Evolutionary conservation across 2,888 invertebrate genomes (phyloP), one percentile per base, ranked within the genome.

Genomic region (Napeogenes inachia): DNA sequence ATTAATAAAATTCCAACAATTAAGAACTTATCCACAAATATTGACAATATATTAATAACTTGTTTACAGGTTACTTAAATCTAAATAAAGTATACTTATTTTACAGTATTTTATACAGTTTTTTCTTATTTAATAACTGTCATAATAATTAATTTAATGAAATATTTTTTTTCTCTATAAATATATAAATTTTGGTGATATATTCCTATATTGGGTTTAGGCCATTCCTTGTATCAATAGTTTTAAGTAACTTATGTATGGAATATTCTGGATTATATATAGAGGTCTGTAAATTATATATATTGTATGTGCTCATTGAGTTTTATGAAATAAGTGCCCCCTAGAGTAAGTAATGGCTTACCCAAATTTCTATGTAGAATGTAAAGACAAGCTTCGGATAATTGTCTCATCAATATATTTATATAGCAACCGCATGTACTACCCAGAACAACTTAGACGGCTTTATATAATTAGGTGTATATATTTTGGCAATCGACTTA

Each of bases 121-220:
- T 50, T 47, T 21, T 13, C 8, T 50, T 50, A 42, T 50, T 50
- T 50, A 50, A 30, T 30, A 10, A 50, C 21, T 30, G 30, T 50
- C 50, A 50, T 50, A 50, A 50, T 50, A 50, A 50, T 50, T 50
- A 50, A 50, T 50, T 50, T 50, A 50, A 50, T 47, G 6, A 47
- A 13, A 13, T 13, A 13, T 13, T 10, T 21, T 50, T 50, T 30
- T 21, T 50, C 30, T 50, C 50, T 6, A 6, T 50, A 30, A 30
- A 30, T 50, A 50, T 50, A 50, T 30, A 30, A 30, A 21, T 50
- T 30, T 50, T 50, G 50, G 50, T 50, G 50, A 50, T 30, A 50
- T 50, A 30, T 50, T 50, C 50, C 50, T 50, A 50, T 30, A 30
- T 50, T 50, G 50, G 50, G 50, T 50, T 50, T 50, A 50, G 50